phyloP scores from a whole-genome alignment of 1,140 invertebrate species.

The Rhyzopertha dominica region DNA sequence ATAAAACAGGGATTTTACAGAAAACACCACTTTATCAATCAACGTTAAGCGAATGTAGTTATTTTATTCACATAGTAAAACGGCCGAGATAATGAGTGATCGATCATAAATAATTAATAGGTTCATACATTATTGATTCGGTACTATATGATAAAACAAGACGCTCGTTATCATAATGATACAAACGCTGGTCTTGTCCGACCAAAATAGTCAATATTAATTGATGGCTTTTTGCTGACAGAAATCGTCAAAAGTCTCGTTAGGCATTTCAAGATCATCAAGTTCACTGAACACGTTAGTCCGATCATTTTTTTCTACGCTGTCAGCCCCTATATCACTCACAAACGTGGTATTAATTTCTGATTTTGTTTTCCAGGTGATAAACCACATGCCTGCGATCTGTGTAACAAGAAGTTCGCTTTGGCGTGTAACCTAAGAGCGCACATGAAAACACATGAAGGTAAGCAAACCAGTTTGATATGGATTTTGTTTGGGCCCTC shows the following conservation, averaged over 20 bases:
- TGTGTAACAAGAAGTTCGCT: constrained; percentile 71
- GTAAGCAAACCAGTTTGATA: too few species aligned
- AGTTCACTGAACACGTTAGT: too few species aligned
- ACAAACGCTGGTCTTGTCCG: constrained; percentile 19
- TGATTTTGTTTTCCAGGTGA: constrained; percentile 58
- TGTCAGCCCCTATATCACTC: too few species aligned
- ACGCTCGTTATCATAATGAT: constrained; percentile 28
- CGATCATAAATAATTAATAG: constrained; percentile 37
- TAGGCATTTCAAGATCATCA: too few species aligned
- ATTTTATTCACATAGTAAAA: constrained; percentile 31
- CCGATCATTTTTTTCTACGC: too few species aligned
- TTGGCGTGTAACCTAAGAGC: constrained; percentile 68
- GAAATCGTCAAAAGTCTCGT: constrained; percentile 27
- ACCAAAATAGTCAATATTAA: constrained; percentile 30
- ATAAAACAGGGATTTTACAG: too few species aligned
- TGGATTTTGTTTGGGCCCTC: too few species aligned
- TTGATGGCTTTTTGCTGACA: constrained; percentile 30
- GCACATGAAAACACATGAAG: constrained; percentile 69
- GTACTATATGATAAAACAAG: constrained; percentile 32
- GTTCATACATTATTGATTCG: constrained; percentile 32
- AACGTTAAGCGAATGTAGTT: too few species aligned
- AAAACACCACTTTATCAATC: too few species aligned
- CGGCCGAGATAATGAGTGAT: constrained; percentile 32
- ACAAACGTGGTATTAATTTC: too few species aligned
- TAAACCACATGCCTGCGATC: constrained; percentile 65